Evolutionary conservation across 1,140 invertebrate species (phyloP).

Genomic region (Rhynchophorus ferrugineus): DNA sequence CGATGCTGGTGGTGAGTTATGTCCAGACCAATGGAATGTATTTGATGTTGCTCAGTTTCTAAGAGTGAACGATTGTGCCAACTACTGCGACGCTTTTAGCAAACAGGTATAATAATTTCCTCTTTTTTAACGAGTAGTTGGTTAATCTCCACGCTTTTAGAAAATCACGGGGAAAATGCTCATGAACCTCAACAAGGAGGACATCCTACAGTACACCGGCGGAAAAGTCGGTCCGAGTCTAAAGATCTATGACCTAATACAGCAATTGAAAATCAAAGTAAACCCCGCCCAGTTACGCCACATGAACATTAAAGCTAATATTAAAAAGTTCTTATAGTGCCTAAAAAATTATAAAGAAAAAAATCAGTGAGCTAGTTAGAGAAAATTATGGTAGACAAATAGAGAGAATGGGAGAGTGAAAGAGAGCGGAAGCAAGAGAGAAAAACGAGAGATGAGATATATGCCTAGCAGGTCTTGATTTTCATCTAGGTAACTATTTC

Average conservation of each 20-base stretch:
- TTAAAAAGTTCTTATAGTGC: constrained; percentile 44
- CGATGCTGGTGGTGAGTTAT: constrained; percentile 48
- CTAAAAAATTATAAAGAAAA: constrained; percentile 24
- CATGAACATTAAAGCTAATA: constrained; percentile 40
- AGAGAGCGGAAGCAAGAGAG: background rate
- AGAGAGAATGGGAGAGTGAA: no score
- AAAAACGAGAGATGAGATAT: background rate
- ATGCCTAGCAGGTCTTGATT: background rate
- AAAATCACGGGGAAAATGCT: constrained; percentile 74
- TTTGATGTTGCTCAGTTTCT: constrained; percentile 83
- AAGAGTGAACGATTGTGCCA: constrained; percentile 79
- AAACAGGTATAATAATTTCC: no score
- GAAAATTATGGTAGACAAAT: no score
- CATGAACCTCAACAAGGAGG: constrained; percentile 75
- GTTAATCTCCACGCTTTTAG: no score
- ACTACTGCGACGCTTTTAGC: constrained; percentile 79
- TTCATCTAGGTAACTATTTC: background rate
- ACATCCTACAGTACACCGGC: constrained; percentile 80
- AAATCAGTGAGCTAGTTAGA: background rate
- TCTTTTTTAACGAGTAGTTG: no score
- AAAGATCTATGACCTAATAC: constrained; percentile 87
- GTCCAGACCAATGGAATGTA: constrained; percentile 70
- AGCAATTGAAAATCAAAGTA: constrained; percentile 76
- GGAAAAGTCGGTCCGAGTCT: constrained; percentile 91
- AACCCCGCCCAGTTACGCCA: constrained; percentile 65